Percentiles rank a stretch among this genome's conserved stretches.
phyloP scores from a whole-genome alignment of 1,140 invertebrate genomes.

The Neodiprion virginianus region DNA sequence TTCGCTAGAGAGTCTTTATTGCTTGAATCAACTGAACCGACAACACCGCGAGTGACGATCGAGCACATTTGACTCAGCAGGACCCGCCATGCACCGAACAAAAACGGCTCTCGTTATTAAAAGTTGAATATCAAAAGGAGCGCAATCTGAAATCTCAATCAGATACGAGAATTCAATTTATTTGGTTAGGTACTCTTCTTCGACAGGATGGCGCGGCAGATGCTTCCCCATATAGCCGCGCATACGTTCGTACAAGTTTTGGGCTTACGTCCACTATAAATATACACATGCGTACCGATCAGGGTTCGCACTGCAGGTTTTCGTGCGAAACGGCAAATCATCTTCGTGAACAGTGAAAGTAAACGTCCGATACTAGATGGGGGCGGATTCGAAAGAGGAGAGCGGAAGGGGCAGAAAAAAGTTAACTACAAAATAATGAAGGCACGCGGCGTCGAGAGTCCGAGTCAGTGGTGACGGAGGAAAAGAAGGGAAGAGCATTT shows the following conservation, averaged over 20 bases:
- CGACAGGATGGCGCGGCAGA: not conserved
- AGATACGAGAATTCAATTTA: not conserved
- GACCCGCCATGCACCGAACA: no score
- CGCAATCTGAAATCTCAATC: not conserved
- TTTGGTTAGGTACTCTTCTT: not conserved
- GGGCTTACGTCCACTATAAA: not conserved
- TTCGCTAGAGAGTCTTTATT: no score
- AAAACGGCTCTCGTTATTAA: not conserved
- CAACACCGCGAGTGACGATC: no score
- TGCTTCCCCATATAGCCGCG: not conserved
- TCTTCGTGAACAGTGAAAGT: conserved; percentile 31
- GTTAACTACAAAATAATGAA: conserved; percentile 49
- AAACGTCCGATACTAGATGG: conserved; percentile 13
- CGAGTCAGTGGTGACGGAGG: conserved; percentile 20
- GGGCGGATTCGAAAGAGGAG: not conserved
- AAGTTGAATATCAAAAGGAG: not conserved
- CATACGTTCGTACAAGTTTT: not conserved
- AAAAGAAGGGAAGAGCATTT: conserved; percentile 42
- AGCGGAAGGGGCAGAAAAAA: conserved; percentile 23
- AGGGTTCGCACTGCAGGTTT: not conserved
- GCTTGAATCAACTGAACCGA: no score
- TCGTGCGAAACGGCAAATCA: conserved; percentile 44
- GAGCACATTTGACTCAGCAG: no score
- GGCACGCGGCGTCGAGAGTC: conserved; percentile 26
- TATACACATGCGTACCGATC: no score